phyloP scores from a whole-genome alignment of 1,140 invertebrate genomes.

The Mycetomoellerius zeteki region DNA sequence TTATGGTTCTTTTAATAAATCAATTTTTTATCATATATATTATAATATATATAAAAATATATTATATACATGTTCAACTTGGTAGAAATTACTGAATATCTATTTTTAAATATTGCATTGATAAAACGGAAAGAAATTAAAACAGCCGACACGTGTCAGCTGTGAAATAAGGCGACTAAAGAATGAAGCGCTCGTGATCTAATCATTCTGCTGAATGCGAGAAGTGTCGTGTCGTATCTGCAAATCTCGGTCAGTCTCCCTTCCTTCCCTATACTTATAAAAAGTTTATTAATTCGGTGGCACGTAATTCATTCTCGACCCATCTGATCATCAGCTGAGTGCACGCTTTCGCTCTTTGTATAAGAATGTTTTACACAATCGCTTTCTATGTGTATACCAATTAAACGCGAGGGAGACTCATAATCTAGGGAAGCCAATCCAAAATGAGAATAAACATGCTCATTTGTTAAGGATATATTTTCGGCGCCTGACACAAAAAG shows the following conservation, averaged over 20 bases:
- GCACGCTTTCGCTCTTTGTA: conserved; percentile 14
- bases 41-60: background rate
- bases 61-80: background rate
- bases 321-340: background rate
- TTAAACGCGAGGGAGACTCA: background rate
- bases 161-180: background rate
- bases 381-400: conserved; percentile 4
- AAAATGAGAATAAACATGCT: conserved; percentile 27
- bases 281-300: conserved; percentile 67
- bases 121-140: background rate
- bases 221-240: conserved; percentile 64
- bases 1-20: background rate
- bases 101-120: background rate
- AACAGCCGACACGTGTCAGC: background rate
- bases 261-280: conserved; percentile 23
- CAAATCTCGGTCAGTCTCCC: conserved; percentile 54
- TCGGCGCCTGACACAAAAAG: background rate
- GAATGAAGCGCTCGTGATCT: background rate
- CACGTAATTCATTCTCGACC: conserved; percentile 66
- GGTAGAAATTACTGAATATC: background rate
- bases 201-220: conserved; percentile 5
- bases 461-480: background rate
- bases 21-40: background rate
- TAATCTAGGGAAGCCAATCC: conserved; percentile 22
- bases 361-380: background rate